A percentile compares a stretch with the other conserved stretches of the same genome.
These are phyloP conservation scores for Zalophus californianus DNA, from an alignment of 2,797 vertebrate species.

Conservation along the genomic window DNA sequence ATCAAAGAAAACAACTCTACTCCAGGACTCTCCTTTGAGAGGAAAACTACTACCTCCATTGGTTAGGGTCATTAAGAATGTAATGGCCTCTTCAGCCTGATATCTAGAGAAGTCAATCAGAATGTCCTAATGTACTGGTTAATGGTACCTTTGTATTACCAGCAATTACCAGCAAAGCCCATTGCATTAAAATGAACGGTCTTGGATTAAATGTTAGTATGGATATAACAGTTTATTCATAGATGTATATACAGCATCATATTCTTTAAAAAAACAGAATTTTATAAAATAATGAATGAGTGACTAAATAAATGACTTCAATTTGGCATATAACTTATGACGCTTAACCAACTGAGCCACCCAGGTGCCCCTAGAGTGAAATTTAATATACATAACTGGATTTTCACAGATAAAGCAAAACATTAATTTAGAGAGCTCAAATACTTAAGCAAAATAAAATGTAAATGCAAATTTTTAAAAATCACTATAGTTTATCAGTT, in stretches of 20 bases:
- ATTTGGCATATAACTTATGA: not conserved
- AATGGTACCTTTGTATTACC: conserved; percentile 83
- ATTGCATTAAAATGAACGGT: conserved; percentile 73
- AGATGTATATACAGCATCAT: not conserved
- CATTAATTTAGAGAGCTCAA: not conserved
- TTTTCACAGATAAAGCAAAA: not conserved
- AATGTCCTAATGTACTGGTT: conserved; percentile 85
- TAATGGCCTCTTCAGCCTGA: conserved; percentile 86
- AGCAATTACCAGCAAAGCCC: conserved; percentile 74
- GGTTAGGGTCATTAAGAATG: conserved; percentile 85
- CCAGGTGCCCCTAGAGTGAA: not conserved
- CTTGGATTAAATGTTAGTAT: conserved; percentile 67
- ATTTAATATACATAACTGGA: not conserved
- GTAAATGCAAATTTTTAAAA: not conserved
- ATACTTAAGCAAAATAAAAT: not conserved
- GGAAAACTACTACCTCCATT: conserved; percentile 79
- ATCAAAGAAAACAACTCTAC: conserved; percentile 82
- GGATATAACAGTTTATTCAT: not conserved
- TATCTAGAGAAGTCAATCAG: conserved; percentile 83
- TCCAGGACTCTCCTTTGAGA: conserved; percentile 80
- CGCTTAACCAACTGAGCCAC: not conserved
- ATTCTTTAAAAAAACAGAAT: not conserved
- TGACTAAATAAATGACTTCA: not conserved
- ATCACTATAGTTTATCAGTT: not conserved
- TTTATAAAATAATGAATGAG: not conserved